Evolutionary conservation across 2,113 vertebrate species (phyloP).

Genomic region (Plecotus auritus): DNA sequence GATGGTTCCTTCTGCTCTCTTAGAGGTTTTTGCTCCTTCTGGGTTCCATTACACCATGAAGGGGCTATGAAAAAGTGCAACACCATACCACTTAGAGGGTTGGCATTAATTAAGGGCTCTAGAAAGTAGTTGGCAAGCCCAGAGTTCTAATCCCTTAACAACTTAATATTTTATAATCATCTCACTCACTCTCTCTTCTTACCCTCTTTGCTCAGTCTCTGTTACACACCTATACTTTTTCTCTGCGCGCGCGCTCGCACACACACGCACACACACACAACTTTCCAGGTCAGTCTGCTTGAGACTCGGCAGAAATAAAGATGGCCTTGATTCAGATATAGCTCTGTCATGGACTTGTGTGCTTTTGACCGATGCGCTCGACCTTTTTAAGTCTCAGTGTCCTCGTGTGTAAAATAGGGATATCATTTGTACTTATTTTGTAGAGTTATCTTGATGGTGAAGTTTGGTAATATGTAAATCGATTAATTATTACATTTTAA

Average conservation of each 20-base stretch:
- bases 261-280: too few species aligned
- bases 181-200: background rate
- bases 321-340: background rate
- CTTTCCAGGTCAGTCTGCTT: background rate
- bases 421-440: background rate
- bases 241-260: too few species aligned
- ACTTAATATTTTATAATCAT: background rate
- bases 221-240: background rate
- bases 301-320: background rate
- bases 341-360: background rate
- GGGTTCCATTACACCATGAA: background rate
- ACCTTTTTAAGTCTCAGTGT: background rate
- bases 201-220: background rate
- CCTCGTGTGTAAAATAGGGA: background rate
- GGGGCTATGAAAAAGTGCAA: background rate
- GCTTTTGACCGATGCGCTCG: background rate
- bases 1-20: background rate
- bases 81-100: accelerated
- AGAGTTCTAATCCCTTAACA: background rate
- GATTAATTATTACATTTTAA: background rate
- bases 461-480: background rate
- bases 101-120: background rate
- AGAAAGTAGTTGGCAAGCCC: background rate
- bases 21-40: background rate
- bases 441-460: background rate